These are phyloP conservation scores for Falco naumanni DNA, from an alignment of 2,797 vertebrate genomes.

Conservation along the genomic window DNA sequence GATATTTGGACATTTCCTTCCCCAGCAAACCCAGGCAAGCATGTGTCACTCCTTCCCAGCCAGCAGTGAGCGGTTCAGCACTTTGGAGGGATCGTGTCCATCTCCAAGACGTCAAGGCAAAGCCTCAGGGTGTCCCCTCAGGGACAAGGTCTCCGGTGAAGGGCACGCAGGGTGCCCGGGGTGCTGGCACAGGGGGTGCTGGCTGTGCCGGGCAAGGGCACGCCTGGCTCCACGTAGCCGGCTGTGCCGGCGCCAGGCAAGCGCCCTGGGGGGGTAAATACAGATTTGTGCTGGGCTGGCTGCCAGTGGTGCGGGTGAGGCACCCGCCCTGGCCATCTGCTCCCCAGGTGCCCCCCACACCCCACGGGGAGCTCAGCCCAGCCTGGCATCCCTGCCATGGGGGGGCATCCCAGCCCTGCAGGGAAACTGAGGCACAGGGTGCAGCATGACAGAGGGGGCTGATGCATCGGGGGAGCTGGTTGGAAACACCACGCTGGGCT, in stretches of 20 bases:
- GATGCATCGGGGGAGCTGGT: neutral
- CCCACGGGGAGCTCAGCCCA: neutral
- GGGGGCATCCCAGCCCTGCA: neutral
- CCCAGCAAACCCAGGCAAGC: neutral
- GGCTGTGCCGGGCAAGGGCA: neutral
- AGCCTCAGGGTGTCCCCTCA: neutral
- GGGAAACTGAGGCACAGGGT: neutral
- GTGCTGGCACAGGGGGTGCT: neutral
- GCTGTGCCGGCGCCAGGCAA: neutral
- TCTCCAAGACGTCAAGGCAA: rapidly evolving
- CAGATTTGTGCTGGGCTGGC: neutral
- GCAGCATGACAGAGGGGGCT: rapidly evolving
- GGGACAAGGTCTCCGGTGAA: rapidly evolving
- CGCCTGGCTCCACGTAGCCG: neutral
- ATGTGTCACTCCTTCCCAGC: rapidly evolving
- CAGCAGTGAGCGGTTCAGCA: rapidly evolving
- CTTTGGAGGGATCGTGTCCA: rapidly evolving
- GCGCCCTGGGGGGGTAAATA: neutral
- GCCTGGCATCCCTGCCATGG: rapidly evolving
- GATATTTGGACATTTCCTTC: neutral
- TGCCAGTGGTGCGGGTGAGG: neutral
- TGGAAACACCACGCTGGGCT: rapidly evolving
- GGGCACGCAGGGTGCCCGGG: neutral
- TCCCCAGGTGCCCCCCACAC: neutral
- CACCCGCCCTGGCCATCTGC: neutral